Percentiles rank a stretch among this genome's conserved stretches.
Evolutionary conservation across 2,113 vertebrate species (phyloP).

Genomic region (Cavia porcellus): DNA sequence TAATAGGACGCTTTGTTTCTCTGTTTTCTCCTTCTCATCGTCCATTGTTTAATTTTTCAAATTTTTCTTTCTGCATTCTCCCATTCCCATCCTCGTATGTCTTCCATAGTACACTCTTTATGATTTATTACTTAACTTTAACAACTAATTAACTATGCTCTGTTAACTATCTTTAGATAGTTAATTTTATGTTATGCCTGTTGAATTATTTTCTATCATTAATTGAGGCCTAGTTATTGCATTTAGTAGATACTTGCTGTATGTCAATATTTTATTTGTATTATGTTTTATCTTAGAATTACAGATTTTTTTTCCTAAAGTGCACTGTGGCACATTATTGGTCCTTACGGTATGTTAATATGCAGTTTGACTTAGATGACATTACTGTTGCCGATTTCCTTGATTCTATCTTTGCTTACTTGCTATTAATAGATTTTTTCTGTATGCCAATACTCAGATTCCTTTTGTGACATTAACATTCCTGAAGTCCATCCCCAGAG

Average conservation of each 20-base stretch:
- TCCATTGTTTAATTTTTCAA: neutral
- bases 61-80: neutral
- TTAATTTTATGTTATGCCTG: neutral
- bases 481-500: neutral
- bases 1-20: neutral
- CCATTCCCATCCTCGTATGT: no score
- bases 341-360: neutral
- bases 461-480: neutral
- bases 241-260: neutral
- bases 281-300: neutral
- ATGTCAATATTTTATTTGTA: neutral
- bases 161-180: neutral
- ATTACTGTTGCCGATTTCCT: neutral
- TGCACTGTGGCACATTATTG: neutral
- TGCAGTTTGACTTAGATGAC: neutral
- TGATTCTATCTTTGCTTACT: neutral
- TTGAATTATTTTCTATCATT: neutral
- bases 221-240: neutral
- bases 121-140: no score
- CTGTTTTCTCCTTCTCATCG: neutral
- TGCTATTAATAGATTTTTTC: neutral
- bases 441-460: neutral
- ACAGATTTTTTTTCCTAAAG: neutral
- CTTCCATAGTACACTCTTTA: no score
- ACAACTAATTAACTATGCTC: neutral